Evolutionary conservation across 1,140 invertebrate genomes (phyloP), one percentile per base, ranked within the genome.

Genomic region (Gerris buenoi): DNA sequence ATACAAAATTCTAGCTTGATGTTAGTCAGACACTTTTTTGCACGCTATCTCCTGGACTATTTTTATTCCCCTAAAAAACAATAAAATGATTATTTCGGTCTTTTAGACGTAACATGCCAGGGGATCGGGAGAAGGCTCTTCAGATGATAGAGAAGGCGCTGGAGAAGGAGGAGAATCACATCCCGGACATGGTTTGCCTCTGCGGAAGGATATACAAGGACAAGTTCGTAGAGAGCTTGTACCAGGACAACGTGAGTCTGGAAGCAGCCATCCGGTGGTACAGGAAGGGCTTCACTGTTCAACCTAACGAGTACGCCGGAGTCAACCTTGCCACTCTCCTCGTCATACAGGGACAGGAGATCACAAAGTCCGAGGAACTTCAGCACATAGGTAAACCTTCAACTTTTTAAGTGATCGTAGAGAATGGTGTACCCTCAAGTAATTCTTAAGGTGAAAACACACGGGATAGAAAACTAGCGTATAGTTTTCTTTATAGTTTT

Each of bases 161-260:
- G 26, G 86, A 93, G 70, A 93, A 92, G 74, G 91, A 93, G 77
- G 93, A 96, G 77, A 95, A 95, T 77, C 86, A 91, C 75, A 91
- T 95, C 74, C 90, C 90, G 0, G 97, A 99, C 77, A 95, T 98
- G 86, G 77, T 99, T n/a, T 98, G 97, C 75, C 82, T 99, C 1
- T 98, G 95, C 78, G 97, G 97, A 1, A 84, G 97, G 67, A 98
- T 99, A 75, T 98, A 98, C 77, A 99, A 99, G 79, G 97, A 99
- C 78, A 95, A 91, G 76, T 99, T 98, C 80, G 92, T 97, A 23
- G 95, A 98, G 80, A 96, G 93, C 56, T 84, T 90, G 70, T 95
- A 96, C 75, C 84, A 84, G 0, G 95, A 99, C 76, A 83, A 85
- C 73, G 88, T 90, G 27, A 93, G 92, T 74, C 81, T 99, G 65